These are phyloP conservation scores for Eublepharis macularius DNA, from an alignment of 2,113 vertebrate species.

Conservation along the genomic window DNA sequence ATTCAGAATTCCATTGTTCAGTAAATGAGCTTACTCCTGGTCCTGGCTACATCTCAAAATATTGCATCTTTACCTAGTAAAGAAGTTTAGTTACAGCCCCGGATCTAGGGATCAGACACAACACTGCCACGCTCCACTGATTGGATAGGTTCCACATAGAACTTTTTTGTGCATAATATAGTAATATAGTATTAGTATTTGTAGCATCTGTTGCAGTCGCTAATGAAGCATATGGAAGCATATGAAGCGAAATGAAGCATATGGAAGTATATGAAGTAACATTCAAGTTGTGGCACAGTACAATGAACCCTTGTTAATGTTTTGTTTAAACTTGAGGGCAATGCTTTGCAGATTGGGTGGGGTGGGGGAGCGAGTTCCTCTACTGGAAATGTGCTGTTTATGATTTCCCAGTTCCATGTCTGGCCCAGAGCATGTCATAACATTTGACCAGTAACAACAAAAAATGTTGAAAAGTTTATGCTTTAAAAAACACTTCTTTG, in stretches of 20 bases:
- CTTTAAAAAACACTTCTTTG: not conserved
- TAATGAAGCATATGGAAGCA: not conserved
- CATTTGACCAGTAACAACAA: not conserved
- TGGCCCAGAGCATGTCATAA: not conserved
- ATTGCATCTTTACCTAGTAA: no score
- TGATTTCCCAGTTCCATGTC: not conserved
- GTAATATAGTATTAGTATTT: not conserved
- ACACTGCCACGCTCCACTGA: not conserved
- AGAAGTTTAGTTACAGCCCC: no score
- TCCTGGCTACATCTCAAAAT: no score
- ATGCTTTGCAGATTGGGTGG: not conserved
- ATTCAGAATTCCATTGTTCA: no score
- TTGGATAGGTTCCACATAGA: conserved; percentile 27
- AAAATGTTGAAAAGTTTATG: not conserved
- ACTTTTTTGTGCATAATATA: not conserved
- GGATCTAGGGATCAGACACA: no score
- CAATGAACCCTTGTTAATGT: not conserved
- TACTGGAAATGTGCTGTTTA: not conserved
- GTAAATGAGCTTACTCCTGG: no score
- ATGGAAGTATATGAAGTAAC: no score
- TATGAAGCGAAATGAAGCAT: not conserved
- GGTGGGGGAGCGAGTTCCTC: no score
- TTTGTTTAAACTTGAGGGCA: not conserved
- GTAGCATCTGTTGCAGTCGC: not conserved
- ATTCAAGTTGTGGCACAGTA: not conserved